A percentile compares a stretch with the other conserved stretches of the same genome.
phyloP scores from a whole-genome alignment of 2,113 vertebrate genomes.

The Entelurus aequoreus region DNA sequence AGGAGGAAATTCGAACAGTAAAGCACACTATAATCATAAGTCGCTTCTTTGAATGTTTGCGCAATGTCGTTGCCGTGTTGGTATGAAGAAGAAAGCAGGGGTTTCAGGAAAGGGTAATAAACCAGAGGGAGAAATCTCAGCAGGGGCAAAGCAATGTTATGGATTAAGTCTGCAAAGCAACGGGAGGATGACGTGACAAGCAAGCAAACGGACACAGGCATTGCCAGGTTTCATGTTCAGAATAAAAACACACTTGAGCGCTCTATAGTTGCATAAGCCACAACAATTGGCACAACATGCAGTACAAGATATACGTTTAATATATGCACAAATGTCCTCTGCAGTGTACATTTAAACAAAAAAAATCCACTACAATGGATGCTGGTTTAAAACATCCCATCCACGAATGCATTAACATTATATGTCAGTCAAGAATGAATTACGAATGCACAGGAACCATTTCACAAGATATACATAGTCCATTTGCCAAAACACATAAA shows the following conservation, averaged over 20 bases:
- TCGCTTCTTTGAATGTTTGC: slow-evolving; percentile 18
- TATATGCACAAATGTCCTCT: too few relatives aligned
- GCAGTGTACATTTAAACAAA: too few relatives aligned
- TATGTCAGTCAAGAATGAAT: too few relatives aligned
- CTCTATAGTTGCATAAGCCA: neutral
- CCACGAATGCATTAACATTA: too few relatives aligned
- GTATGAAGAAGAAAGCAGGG: slow-evolving; percentile 13
- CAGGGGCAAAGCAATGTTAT: slow-evolving; percentile 36
- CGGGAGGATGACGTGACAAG: slow-evolving; percentile 30
- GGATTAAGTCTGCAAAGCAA: slow-evolving; percentile 26
- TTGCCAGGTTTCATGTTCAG: slow-evolving; percentile 12
- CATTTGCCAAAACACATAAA: too few relatives aligned
- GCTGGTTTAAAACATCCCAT: too few relatives aligned
- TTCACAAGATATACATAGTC: too few relatives aligned
- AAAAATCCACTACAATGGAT: too few relatives aligned
- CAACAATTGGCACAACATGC: neutral
- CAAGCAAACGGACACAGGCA: slow-evolving; percentile 22
- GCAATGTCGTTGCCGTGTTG: slow-evolving; percentile 22
- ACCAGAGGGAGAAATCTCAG: slow-evolving; percentile 30
- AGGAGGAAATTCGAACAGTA: neutral
- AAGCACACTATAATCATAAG: slow-evolving; percentile 41
- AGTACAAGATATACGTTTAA: too few relatives aligned
- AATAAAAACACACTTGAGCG: slow-evolving; percentile 13
- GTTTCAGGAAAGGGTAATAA: slow-evolving; percentile 38
- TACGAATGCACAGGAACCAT: too few relatives aligned